phyloP scores from a whole-genome alignment of 1,140 invertebrate species.

The Brachionus plicatilis region DNA sequence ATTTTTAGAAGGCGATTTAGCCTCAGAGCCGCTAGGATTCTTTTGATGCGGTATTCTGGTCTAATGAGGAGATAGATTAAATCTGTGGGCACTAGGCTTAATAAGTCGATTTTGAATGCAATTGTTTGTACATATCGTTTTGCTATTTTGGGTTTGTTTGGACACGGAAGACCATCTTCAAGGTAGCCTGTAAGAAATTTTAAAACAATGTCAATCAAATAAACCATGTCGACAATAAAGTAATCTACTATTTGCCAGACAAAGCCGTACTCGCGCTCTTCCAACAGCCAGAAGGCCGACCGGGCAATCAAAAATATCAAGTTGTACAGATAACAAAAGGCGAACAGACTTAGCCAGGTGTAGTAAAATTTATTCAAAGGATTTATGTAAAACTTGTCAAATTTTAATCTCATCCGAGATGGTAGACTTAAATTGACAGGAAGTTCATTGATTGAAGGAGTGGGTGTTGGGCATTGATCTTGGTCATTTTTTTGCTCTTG shows the following conservation, averaged over 20 bases:
- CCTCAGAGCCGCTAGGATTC: conserved; percentile 58
- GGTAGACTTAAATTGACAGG: neutral
- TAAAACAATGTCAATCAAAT: conserved; percentile 76
- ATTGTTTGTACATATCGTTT: conserved; percentile 69
- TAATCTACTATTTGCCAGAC: conserved; percentile 75
- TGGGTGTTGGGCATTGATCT: neutral
- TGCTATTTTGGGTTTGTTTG: conserved; percentile 70
- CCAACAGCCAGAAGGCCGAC: conserved; percentile 82
- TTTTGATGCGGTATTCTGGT: neutral
- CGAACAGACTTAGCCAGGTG: conserved; percentile 78
- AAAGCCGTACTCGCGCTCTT: conserved; percentile 63
- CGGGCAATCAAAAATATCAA: conserved; percentile 81
- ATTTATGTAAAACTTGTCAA: conserved; percentile 55
- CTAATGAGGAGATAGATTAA: conserved; percentile 65
- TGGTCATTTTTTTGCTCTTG: neutral
- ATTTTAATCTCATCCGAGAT: conserved; percentile 5
- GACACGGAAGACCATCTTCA: conserved; percentile 84
- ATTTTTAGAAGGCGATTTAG: conserved; percentile 73
- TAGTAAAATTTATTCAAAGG: conserved; percentile 58
- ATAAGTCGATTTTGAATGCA: conserved; percentile 64
- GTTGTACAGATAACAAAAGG: conserved; percentile 82
- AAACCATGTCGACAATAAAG: conserved; percentile 71
- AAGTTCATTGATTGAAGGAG: neutral
- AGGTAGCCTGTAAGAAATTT: conserved; percentile 65
- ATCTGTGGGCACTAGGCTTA: conserved; percentile 81